Conservation (phyloP, 2,113 vertebrate genomes). For the Pelecanoides urinatrix region DNA sequence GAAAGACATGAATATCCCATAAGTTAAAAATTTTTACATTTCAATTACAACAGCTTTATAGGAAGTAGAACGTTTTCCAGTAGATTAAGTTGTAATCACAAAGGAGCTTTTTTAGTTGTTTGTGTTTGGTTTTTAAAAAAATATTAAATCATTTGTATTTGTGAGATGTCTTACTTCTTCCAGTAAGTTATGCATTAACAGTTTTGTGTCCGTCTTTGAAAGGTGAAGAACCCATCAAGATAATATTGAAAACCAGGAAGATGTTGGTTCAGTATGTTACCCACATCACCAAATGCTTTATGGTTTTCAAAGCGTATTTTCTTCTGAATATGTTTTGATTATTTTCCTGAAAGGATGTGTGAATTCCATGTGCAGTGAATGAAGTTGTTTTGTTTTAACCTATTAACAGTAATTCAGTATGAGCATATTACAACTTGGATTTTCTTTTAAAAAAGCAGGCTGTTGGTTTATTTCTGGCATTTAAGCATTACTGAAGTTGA, state of each 20-base stretch:
- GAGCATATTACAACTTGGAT: background rate
- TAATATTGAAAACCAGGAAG: background rate
- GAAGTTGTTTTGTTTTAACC: background rate
- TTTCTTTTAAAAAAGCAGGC: background rate
- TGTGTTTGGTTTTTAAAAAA: background rate
- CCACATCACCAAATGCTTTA: background rate
- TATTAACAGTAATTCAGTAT: background rate
- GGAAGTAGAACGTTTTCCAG: constrained; percentile 20
- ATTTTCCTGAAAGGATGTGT: background rate
- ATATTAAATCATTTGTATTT: constrained; percentile 18
- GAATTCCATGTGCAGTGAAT: background rate
- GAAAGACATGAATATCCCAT: constrained; percentile 62
- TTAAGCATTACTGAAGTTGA: background rate
- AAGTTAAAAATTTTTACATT: constrained; percentile 62
- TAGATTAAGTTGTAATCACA: constrained; percentile 34
- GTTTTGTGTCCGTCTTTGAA: background rate
- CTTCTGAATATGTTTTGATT: background rate
- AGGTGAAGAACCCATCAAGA: background rate
- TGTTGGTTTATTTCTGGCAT: background rate
- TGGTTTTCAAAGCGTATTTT: background rate
- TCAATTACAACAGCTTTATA: constrained; percentile 57
- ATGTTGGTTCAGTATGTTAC: background rate
- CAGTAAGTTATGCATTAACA: background rate
- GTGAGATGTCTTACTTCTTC: background rate
- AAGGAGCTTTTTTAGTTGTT: background rate